Evolutionary conservation across 2,797 vertebrate genomes (phyloP).

Genomic region (Anabacerthia variegaticeps): DNA sequence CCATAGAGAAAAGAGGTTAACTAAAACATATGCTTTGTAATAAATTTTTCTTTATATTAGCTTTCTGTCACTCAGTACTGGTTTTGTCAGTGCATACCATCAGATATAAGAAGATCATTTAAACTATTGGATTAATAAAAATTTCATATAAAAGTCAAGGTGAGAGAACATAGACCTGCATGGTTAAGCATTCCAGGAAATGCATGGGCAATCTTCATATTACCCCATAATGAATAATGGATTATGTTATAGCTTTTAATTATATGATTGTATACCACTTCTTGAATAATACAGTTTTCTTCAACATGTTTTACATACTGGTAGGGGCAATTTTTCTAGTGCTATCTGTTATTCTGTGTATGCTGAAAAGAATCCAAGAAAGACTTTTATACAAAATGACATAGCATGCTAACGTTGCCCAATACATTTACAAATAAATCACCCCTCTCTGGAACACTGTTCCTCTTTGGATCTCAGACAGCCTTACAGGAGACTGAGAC

Average conservation of each 20-base stretch:
- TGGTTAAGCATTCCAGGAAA: not conserved
- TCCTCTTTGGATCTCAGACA: not conserved
- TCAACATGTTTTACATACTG: not conserved
- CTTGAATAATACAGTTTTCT: not conserved
- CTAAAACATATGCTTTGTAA: not conserved
- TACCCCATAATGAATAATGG: not conserved
- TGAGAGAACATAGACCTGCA: not conserved
- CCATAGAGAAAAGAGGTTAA: not conserved
- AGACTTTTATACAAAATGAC: not conserved
- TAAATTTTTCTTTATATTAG: not conserved
- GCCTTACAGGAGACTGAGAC: not conserved
- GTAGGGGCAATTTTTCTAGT: not conserved
- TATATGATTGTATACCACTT: not conserved
- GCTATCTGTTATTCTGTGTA: not conserved
- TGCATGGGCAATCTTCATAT: not conserved
- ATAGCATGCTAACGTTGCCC: not conserved
- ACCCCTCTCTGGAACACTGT: not conserved
- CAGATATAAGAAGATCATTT: not conserved
- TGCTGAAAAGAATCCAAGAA: not conserved
- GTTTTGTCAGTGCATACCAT: not conserved
- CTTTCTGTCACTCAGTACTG: not conserved
- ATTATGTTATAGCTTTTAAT: not conserved
- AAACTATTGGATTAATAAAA: not conserved
- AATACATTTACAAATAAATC: constrained; percentile 12
- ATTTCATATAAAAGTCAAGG: not conserved